These are phyloP conservation scores for Cyclargus thomasi DNA, from an alignment of 1,140 invertebrate genomes.

Conservation along the genomic window DNA sequence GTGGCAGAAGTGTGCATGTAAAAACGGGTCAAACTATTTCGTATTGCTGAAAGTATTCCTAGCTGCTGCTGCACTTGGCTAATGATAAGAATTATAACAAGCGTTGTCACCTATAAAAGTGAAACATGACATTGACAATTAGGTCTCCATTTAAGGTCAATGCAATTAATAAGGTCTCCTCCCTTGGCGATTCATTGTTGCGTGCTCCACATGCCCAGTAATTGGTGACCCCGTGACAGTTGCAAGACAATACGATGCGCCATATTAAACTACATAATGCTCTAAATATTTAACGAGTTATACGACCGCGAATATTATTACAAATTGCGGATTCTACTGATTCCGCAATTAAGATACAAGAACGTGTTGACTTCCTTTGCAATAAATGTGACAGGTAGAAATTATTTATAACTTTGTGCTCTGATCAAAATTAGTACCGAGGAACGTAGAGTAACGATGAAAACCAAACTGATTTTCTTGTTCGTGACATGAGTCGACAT, in stretches of 20 bases:
- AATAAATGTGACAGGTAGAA: not conserved
- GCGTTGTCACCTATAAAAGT: too few species aligned
- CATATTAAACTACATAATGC: conserved; percentile 19
- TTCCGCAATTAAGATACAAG: not conserved
- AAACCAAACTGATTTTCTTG: too few species aligned
- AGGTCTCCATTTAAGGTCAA: conserved; percentile 14
- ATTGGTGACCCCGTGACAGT: conserved; percentile 34
- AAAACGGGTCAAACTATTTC: too few species aligned
- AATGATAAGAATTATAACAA: too few species aligned
- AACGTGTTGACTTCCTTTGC: not conserved
- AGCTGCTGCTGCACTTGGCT: too few species aligned
- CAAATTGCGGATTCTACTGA: not conserved
- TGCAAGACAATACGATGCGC: conserved; percentile 26
- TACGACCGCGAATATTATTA: conserved; percentile 18
- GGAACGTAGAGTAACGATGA: too few species aligned
- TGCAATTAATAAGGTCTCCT: conserved; percentile 27
- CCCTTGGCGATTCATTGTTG: conserved; percentile 26
- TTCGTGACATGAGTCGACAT: too few species aligned
- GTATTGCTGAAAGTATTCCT: too few species aligned
- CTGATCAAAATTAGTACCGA: too few species aligned
- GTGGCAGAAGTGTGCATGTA: too few species aligned
- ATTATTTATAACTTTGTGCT: too few species aligned
- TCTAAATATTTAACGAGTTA: conserved; percentile 30
- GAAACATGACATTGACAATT: not conserved
- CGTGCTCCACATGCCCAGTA: conserved; percentile 23